A percentile compares a stretch with the other conserved stretches of the same genome.
Conservation (phyloP, 2,113 vertebrate genomes). For the Zosterops borbonicus region DNA sequence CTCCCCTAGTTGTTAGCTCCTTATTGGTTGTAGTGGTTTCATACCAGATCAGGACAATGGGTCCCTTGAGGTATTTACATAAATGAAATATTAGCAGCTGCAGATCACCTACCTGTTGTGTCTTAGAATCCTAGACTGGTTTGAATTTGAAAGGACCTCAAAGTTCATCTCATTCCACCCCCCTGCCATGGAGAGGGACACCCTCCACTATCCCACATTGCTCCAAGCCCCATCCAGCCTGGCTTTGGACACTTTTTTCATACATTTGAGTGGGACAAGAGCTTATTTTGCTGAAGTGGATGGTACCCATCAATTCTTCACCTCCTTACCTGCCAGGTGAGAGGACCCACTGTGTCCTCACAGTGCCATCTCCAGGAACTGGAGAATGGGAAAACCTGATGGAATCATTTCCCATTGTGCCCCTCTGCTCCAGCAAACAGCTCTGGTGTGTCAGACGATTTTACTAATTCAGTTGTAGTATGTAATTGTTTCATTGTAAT, state of each 20-base stretch:
- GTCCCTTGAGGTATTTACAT: background rate
- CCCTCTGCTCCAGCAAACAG: background rate
- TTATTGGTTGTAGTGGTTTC: conserved; percentile 25
- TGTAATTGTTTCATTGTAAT: conserved; percentile 19
- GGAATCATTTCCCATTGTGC: background rate
- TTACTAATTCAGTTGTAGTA: background rate
- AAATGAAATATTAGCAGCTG: background rate
- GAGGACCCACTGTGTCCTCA: background rate
- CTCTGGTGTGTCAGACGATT: background rate
- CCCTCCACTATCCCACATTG: background rate
- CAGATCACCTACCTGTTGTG: background rate
- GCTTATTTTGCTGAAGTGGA: background rate
- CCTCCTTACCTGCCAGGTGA: background rate
- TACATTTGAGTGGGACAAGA: background rate
- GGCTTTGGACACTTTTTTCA: background rate
- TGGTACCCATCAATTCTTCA: background rate
- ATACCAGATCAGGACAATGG: background rate
- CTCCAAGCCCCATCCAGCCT: background rate
- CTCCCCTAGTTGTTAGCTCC: background rate
- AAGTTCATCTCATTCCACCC: background rate
- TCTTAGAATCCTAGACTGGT: background rate
- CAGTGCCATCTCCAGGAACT: background rate
- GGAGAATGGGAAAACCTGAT: background rate
- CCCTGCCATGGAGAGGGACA: background rate
- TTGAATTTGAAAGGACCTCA: background rate